A percentile compares a stretch with the other conserved stretches of the same genome.
Conservation (phyloP, 2,888 invertebrate genomes). For the Phaedon cochleariae region DNA sequence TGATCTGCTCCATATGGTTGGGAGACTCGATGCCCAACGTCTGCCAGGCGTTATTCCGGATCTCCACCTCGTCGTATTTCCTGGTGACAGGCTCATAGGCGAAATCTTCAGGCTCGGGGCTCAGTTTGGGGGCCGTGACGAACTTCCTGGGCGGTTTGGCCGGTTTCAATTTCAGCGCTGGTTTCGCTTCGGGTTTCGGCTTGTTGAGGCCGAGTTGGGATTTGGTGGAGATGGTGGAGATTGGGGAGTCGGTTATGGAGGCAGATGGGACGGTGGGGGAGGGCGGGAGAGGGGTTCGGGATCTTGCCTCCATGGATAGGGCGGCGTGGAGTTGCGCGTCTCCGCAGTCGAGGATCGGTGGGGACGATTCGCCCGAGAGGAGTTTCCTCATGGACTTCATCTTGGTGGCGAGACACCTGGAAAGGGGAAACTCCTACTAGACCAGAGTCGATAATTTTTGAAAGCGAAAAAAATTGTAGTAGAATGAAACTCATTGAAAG, state of each 20-base stretch:
- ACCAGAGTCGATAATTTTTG: no score
- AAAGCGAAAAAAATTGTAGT: no score
- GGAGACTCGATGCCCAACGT: conserved; percentile 80
- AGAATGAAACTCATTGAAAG: no score
- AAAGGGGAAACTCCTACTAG: no score
- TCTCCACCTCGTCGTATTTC: conserved; percentile 80
- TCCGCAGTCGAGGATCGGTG: conserved; percentile 70
- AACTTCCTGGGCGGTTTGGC: conserved; percentile 60
- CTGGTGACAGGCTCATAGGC: conserved; percentile 66
- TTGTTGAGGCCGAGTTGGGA: conserved; percentile 7
- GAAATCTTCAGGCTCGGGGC: conserved; percentile 24
- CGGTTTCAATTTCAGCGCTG: conserved; percentile 23
- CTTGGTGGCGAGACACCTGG: conserved; percentile 80
- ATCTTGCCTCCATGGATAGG: conserved; percentile 82
- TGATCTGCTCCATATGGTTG: conserved; percentile 71
- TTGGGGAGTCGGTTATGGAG: conserved; percentile 49
- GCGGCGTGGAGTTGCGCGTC: conserved; percentile 80
- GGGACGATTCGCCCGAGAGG: conserved; percentile 72
- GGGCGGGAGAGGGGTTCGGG: conserved; percentile 80
- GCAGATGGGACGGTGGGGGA: conserved; percentile 54
- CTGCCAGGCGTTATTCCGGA: conserved; percentile 82
- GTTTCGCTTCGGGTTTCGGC: conserved; percentile 21
- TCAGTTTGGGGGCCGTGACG: conserved; percentile 10
- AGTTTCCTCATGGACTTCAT: conserved; percentile 90
- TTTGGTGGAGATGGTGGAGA: conserved; percentile 25